These are phyloP conservation scores for Cyaniris semiargus DNA, from an alignment of 2,888 invertebrate genomes.

Conservation along the genomic window DNA sequence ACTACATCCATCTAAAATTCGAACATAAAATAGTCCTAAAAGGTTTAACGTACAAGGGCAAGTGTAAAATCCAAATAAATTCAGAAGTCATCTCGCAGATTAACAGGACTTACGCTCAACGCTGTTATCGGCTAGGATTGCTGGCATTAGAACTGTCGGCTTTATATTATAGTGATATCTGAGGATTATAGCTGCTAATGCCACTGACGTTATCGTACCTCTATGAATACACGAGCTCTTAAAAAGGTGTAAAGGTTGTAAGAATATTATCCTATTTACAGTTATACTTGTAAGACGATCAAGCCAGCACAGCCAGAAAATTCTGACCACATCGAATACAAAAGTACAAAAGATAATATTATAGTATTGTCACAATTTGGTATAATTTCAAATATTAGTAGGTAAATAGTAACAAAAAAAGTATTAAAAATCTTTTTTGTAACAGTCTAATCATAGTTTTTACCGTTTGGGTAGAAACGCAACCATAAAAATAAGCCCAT, in stretches of 20 bases:
- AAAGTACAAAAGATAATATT: too few relatives aligned
- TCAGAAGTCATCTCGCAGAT: background rate
- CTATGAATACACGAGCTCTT: background rate
- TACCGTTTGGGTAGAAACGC: too few relatives aligned
- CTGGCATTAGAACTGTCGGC: conserved; percentile 1
- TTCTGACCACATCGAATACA: too few relatives aligned
- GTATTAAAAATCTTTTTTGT: too few relatives aligned
- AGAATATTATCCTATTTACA: background rate
- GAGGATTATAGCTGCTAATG: conserved; percentile 2
- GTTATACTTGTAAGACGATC: background rate
- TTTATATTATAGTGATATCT: background rate
- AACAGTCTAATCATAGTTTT: too few relatives aligned
- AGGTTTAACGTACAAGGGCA: too few relatives aligned
- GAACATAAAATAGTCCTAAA: too few relatives aligned
- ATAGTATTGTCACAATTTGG: too few relatives aligned
- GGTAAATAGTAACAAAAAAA: too few relatives aligned
- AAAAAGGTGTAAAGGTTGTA: background rate
- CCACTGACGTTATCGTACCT: background rate
- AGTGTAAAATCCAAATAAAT: background rate
- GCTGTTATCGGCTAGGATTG: background rate
- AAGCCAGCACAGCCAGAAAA: background rate
- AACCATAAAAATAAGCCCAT: background rate
- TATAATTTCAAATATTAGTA: too few relatives aligned
- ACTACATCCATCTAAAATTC: too few relatives aligned
- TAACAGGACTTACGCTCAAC: background rate